phyloP scores from a whole-genome alignment of 1,140 invertebrate genomes.

The Phenacoccus solenopsis region DNA sequence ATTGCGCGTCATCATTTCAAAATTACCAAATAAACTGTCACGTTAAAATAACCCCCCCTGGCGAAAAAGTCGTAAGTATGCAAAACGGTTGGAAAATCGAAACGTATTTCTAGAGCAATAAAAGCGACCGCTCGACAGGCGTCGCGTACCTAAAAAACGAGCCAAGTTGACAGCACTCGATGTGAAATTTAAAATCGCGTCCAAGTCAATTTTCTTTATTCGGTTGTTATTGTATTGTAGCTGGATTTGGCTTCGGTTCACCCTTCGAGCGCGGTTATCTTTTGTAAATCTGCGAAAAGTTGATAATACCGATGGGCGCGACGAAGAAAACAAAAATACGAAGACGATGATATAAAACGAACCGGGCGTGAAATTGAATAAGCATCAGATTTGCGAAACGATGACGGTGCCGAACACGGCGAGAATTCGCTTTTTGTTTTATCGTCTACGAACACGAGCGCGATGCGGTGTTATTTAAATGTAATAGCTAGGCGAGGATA shows the following conservation, averaged over 20 bases:
- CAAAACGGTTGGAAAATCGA: no score
- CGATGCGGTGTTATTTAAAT: slow-evolving; percentile 4
- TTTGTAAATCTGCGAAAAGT: not conserved
- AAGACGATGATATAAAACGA: slow-evolving; percentile 6
- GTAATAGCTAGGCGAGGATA: not conserved
- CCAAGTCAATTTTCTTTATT: not conserved
- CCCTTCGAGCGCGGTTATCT: not conserved
- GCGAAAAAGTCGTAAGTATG: no score
- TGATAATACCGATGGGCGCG: not conserved
- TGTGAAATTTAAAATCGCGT: not conserved
- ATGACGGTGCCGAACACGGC: not conserved
- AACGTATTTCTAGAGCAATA: no score
- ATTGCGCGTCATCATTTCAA: no score
- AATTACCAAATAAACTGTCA: no score
- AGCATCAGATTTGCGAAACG: slow-evolving; percentile 9
- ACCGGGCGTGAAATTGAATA: slow-evolving; percentile 16
- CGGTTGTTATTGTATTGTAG: not conserved
- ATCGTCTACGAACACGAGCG: not conserved
- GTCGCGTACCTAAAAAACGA: not conserved
- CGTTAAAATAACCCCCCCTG: not conserved
- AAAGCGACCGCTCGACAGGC: no score
- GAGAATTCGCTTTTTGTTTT: not conserved
- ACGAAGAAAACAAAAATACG: not conserved
- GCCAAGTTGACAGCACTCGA: not conserved
- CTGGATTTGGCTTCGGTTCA: not conserved